Evolutionary conservation across 2,888 invertebrate genomes (phyloP).

Genomic region (Orchesella flavescens): DNA sequence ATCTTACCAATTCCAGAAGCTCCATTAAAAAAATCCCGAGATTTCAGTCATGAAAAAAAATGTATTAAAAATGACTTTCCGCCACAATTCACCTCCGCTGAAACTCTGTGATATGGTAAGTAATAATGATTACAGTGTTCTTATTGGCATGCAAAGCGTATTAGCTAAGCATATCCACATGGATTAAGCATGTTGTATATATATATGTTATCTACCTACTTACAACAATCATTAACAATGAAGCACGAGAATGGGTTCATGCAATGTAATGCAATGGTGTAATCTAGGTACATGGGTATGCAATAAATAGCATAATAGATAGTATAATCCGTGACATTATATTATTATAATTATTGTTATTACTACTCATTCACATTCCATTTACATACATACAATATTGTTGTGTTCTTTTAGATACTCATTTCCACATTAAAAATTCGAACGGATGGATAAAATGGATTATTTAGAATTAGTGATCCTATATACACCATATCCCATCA

Average conservation of each 20-base stretch:
- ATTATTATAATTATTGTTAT: constrained; percentile 18
- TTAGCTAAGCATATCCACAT: neutral
- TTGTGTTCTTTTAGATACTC: too few relatives aligned
- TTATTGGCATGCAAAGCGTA: constrained; percentile 7
- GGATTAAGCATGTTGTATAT: neutral
- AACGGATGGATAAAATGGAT: too few relatives aligned
- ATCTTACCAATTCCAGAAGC: too few relatives aligned
- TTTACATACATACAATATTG: neutral
- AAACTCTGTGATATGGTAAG: too few relatives aligned
- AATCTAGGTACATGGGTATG: neutral
- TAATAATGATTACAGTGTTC: neutral
- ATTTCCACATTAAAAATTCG: too few relatives aligned
- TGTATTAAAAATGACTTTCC: too few relatives aligned
- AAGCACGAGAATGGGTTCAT: constrained; percentile 6
- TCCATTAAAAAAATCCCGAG: too few relatives aligned
- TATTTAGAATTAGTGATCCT: too few relatives aligned
- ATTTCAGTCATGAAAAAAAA: too few relatives aligned
- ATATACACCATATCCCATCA: too few relatives aligned
- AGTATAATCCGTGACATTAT: constrained; percentile 18
- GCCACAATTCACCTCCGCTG: too few relatives aligned
- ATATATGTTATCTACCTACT: neutral
- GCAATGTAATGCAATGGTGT: neutral
- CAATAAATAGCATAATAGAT: neutral
- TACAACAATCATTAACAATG: neutral
- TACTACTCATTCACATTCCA: constrained; percentile 4